Conservation (phyloP, 2,888 invertebrate genomes). For the Stenchaetothrips biformis region DNA sequence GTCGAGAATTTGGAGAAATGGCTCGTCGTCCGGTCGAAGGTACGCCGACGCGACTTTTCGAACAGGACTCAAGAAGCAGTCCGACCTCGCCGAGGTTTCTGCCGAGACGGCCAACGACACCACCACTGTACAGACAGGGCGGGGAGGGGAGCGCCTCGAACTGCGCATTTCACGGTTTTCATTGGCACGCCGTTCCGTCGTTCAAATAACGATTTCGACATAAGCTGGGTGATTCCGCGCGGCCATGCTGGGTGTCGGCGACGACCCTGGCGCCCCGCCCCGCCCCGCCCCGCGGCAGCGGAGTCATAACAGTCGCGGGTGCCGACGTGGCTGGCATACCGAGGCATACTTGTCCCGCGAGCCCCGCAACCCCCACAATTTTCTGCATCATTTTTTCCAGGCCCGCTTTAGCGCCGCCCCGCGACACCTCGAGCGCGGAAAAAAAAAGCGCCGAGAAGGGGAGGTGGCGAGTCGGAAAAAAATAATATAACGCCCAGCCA, state of each 20-base stretch:
- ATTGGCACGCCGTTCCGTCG: neutral
- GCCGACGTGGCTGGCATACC: neutral
- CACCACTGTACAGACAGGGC: neutral
- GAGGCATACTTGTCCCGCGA: neutral
- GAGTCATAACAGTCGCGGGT: neutral
- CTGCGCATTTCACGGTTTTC: constrained; percentile 12
- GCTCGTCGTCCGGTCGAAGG: too few relatives aligned
- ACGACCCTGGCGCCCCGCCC: neutral
- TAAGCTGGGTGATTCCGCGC: neutral
- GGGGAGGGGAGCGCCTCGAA: neutral
- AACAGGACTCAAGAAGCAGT: too few relatives aligned
- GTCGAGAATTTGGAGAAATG: too few relatives aligned
- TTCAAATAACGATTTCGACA: constrained; percentile 10
- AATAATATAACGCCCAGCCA: neutral
- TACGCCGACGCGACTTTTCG: too few relatives aligned
- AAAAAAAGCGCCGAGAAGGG: neutral
- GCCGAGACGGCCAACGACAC: too few relatives aligned
- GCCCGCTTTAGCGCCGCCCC: neutral
- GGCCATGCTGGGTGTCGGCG: neutral
- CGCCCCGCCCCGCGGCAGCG: neutral
- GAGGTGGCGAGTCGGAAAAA: neutral
- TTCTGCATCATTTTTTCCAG: constrained; percentile 1
- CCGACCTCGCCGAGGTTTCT: too few relatives aligned
- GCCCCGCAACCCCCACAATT: neutral
- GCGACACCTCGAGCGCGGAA: neutral